Evolutionary conservation across 2,113 vertebrate genomes (phyloP).

Genomic region (Megaceryle maxima): DNA sequence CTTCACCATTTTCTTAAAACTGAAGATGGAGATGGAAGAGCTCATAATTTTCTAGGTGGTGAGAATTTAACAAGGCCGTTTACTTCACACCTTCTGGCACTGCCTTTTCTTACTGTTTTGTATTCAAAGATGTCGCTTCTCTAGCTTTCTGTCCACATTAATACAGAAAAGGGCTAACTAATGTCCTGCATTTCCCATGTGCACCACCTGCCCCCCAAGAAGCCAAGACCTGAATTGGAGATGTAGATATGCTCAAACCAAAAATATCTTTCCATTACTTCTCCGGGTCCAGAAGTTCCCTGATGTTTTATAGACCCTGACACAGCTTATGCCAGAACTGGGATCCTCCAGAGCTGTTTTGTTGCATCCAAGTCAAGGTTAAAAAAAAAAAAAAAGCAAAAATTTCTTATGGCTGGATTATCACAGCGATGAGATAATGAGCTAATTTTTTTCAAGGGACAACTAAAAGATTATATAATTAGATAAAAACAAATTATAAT

Average conservation of each 20-base stretch:
- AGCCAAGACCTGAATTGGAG: background rate
- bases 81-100: background rate
- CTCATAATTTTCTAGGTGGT: background rate
- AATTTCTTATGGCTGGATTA: background rate
- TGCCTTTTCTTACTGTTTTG: background rate
- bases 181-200: background rate
- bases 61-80: background rate
- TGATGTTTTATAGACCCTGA: background rate
- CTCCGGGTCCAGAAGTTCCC: background rate
- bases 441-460: background rate
- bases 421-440: background rate
- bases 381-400: background rate
- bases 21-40: background rate
- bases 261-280: background rate
- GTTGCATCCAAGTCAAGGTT: background rate
- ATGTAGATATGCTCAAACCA: background rate
- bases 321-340: background rate
- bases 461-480: background rate
- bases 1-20: background rate
- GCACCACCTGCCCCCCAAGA: background rate
- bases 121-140: background rate
- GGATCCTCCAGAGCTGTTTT: background rate
- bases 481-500: background rate
- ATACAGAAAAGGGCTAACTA: background rate
- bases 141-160: background rate